Conservation (phyloP, 2,888 invertebrate species). For the Drosophila austrosaltans region DNA sequence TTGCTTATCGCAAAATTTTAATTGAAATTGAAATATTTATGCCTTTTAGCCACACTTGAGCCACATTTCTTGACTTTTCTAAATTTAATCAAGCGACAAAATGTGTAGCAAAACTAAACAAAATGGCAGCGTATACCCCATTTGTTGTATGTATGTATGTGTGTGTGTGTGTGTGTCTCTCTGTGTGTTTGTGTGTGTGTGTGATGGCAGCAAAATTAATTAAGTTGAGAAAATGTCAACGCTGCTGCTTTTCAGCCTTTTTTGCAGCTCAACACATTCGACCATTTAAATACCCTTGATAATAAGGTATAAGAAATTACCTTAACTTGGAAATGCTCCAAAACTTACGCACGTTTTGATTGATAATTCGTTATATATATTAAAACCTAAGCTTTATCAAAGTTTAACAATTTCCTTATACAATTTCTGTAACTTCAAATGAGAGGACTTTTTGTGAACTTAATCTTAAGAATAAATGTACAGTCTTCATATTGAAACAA, state of each 20-base stretch:
- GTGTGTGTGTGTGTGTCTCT: conserved; percentile 27
- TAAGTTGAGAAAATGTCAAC: conserved; percentile 78
- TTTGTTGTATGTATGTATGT: conserved; percentile 15
- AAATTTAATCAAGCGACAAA: conserved; percentile 72
- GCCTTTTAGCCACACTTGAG: conserved; percentile 25
- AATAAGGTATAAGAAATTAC: neutral
- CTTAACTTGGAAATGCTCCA: neutral
- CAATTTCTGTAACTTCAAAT: no score
- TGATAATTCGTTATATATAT: no score
- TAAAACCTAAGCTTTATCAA: no score
- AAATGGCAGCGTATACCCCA: conserved; percentile 42
- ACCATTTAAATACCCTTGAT: conserved; percentile 11
- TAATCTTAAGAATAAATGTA: no score
- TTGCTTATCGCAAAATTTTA: conserved; percentile 54
- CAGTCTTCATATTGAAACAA: no score
- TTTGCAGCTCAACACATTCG: neutral
- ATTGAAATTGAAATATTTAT: conserved; percentile 73
- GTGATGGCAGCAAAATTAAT: conserved; percentile 68
- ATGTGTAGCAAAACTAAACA: conserved; percentile 68
- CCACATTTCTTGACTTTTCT: conserved; percentile 12
- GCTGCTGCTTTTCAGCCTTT: conserved; percentile 51
- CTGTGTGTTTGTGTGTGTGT: conserved; percentile 18
- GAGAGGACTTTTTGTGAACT: no score
- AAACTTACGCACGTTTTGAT: neutral
- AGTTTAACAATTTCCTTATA: no score